Percentiles rank a stretch among this genome's conserved stretches.
phyloP scores from a whole-genome alignment of 2,888 invertebrate species.

The Epistrophe eligans region DNA sequence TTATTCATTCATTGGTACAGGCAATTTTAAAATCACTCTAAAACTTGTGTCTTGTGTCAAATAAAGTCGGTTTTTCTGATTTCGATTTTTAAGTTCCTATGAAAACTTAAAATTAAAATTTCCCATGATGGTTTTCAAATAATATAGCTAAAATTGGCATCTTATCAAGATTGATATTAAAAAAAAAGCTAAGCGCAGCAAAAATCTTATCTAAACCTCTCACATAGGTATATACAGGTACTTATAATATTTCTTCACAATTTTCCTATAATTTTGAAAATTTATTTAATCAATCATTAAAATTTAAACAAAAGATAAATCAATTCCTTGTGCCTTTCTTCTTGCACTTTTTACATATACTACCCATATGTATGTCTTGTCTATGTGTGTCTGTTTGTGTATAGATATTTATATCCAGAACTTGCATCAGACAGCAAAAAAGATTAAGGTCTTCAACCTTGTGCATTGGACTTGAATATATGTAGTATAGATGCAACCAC shows the following conservation, averaged over 20 bases:
- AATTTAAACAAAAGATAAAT: slow-evolving; percentile 33
- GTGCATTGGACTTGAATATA: slow-evolving; percentile 24
- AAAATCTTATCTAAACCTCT: neutral
- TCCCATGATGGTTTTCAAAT: no score
- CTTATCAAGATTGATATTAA: no score
- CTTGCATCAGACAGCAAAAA: slow-evolving; percentile 14
- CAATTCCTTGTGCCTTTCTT: slow-evolving; percentile 11
- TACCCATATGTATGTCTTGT: neutral
- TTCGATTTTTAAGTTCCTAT: no score
- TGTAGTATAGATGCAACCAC: slow-evolving; percentile 39
- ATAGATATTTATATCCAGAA: neutral
- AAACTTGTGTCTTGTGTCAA: no score
- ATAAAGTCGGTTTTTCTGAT: no score
- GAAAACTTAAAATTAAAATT: no score
- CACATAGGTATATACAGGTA: neutral
- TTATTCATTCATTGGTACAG: no score
- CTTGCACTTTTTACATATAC: neutral
- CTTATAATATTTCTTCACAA: neutral
- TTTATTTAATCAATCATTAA: slow-evolving; percentile 49
- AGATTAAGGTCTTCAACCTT: slow-evolving; percentile 73
- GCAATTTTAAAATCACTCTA: no score
- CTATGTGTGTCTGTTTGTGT: no score
- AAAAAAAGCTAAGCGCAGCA: no score
- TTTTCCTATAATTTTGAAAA: slow-evolving; percentile 19
- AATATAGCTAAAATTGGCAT: no score